Evolutionary conservation across 2,888 invertebrate genomes (phyloP).

Genomic region (Acronicta alni): DNA sequence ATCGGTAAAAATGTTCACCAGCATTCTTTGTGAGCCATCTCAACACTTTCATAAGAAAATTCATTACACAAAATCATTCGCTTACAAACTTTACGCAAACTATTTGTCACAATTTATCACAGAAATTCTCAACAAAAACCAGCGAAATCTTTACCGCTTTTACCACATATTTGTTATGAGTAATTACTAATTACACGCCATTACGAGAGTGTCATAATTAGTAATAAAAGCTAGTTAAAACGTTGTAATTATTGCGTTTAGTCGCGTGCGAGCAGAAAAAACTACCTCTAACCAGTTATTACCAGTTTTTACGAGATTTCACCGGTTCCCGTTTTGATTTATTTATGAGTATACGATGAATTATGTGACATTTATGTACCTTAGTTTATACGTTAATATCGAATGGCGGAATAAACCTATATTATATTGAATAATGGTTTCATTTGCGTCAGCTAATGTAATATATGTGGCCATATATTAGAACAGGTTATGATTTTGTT

Average conservation of each 20-base stretch:
- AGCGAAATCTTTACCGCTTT: slow-evolving; percentile 41
- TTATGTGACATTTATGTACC: slow-evolving; percentile 22
- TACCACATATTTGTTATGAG: slow-evolving; percentile 34
- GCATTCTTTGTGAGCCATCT: too few relatives aligned
- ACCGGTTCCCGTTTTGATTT: slow-evolving; percentile 32
- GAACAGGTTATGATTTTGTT: not conserved
- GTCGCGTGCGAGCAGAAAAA: slow-evolving; percentile 53
- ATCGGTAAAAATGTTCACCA: too few relatives aligned
- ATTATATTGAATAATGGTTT: slow-evolving; percentile 4
- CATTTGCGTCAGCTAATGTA: slow-evolving; percentile 2
- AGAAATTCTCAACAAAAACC: slow-evolving; percentile 35
- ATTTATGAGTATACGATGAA: slow-evolving; percentile 37
- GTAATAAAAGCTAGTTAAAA: slow-evolving; percentile 53
- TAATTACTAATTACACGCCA: slow-evolving; percentile 55
- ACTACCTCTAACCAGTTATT: slow-evolving; percentile 17
- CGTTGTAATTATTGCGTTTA: slow-evolving; percentile 47
- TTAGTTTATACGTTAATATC: slow-evolving; percentile 10
- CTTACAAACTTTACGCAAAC: slow-evolving; percentile 19
- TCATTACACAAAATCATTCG: slow-evolving; percentile 31
- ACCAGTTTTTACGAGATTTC: slow-evolving; percentile 42
- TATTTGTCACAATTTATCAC: slow-evolving; percentile 59
- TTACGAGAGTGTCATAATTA: slow-evolving; percentile 59
- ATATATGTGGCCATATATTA: slow-evolving; percentile 2
- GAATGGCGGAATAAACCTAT: not conserved
- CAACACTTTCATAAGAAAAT: slow-evolving; percentile 38